These are phyloP conservation scores for Hesperophylax magnus DNA, from an alignment of 1,140 invertebrate genomes.

Conservation along the genomic window DNA sequence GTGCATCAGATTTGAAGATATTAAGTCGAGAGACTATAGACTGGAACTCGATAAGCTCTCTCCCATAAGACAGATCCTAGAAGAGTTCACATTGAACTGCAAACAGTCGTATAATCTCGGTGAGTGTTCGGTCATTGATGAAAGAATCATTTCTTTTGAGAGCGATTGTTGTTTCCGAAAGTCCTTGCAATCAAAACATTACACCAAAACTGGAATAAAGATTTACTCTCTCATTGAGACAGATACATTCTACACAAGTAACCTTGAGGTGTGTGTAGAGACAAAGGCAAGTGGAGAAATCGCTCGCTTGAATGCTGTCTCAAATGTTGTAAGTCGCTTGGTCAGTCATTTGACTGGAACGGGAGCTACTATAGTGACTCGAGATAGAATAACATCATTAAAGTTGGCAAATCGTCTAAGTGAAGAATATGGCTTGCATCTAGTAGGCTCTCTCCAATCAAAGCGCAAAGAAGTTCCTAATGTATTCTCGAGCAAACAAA, in stretches of 20 bases:
- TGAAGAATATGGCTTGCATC: constrained; percentile 62
- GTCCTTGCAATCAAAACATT: constrained; percentile 65
- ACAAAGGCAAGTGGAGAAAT: constrained; percentile 61
- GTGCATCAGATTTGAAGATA: constrained; percentile 68
- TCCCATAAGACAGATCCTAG: constrained; percentile 68
- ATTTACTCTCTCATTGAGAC: constrained; percentile 66
- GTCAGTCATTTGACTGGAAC: constrained; percentile 64
- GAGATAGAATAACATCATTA: constrained; percentile 64
- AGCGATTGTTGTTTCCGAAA: constrained; percentile 69
- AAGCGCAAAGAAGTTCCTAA: constrained; percentile 63
- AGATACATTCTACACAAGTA: constrained; percentile 67
- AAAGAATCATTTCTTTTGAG: constrained; percentile 66
- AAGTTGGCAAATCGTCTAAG: constrained; percentile 61
- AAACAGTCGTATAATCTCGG: constrained; percentile 65
- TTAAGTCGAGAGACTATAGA: constrained; percentile 13
- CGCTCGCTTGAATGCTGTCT: constrained; percentile 11
- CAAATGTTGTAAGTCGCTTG: constrained; percentile 63
- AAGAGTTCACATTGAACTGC: constrained; percentile 69
- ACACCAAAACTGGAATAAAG: constrained; percentile 65
- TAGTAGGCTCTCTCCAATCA: constrained; percentile 62
- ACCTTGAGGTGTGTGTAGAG: constrained; percentile 67
- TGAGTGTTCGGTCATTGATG: constrained; percentile 66
- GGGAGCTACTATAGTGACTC: constrained; percentile 63
- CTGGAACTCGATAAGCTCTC: constrained; percentile 65
- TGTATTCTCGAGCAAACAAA: constrained; percentile 61